Evolutionary conservation across 2,888 invertebrate species (phyloP), one percentile per base, ranked within the genome.

Genomic region (Epinotia demarniana): DNA sequence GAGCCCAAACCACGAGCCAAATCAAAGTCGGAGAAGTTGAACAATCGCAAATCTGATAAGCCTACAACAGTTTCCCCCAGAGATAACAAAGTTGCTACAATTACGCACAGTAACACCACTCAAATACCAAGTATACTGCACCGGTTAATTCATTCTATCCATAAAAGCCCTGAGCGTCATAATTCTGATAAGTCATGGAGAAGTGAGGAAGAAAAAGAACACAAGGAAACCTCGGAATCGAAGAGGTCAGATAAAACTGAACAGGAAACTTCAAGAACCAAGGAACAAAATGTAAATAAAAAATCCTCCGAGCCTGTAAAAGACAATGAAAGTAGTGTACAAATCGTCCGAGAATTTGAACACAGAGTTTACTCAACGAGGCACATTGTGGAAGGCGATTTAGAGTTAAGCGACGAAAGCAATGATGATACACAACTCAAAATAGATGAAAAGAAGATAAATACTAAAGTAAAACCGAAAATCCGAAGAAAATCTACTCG

Each of bases 331-430:
- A 18, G n/a, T 19, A 53, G 4, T 61, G 33, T 57, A 27, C 33
- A 18, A 39, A 53, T 64, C 39, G 58, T 61, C 12, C 66, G 61
- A 43, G 55, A 71, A 27, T 58, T 73, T 60, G 64, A 64, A 55
- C 68, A 63, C 23, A 69, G 62, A 58, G 60, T 68, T 64, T 57
- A 57, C 33, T 75, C 81, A 66, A 83, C 53, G 9, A 82, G 80
- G 78, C 83, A 84, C 79, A 86, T 85, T 16, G 87, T 94, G 58
- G 90, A 86, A 80, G 87, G 85, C 49, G 93, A 93, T 85, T 88
- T 94, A 80, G 87, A 90, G 79, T 81, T 93, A 76, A 94, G 93
- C 82, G 93, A 94, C 77, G 93, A 92, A 77, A 87, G 83, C 61
- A 87, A 85, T 77, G 92, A 92, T 78, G 84, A 84, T 78, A 78